Conservation (phyloP, 2,888 invertebrate species). For the Eulithis testata region DNA sequence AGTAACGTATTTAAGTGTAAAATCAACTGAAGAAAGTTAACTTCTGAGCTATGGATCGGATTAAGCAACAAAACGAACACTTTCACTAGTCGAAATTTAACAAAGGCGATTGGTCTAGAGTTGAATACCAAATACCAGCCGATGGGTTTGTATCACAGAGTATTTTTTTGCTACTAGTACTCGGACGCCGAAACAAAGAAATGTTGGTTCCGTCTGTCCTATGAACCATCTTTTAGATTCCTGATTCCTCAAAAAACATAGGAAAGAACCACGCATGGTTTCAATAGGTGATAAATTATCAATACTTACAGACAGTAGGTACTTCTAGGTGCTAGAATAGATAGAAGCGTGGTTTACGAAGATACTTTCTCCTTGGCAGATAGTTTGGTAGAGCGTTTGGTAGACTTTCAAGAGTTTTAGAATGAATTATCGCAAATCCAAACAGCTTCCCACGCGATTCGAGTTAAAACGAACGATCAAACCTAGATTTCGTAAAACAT, state of each 20-base stretch:
- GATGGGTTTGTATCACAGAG: not conserved
- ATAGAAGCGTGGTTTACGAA: no score
- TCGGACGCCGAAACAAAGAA: no score
- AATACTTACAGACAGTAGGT: no score
- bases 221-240: no score
- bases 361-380: no score
- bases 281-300: no score
- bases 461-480: constrained; percentile 14
- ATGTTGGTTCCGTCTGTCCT: no score
- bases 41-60: constrained; percentile 29
- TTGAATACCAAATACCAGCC: not conserved
- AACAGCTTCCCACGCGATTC: constrained; percentile 48
- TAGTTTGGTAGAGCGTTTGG: no score
- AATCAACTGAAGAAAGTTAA: constrained; percentile 32
- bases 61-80: constrained; percentile 35
- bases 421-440: constrained; percentile 32
- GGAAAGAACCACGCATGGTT: no score
- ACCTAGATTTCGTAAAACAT: constrained; percentile 31
- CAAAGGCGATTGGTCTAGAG: constrained; percentile 30
- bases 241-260: no score
- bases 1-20: constrained; percentile 16
- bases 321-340: no score
- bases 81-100: constrained; percentile 51
- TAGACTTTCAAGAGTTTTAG: not conserved
- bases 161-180: no score